Evolutionary conservation across 1,140 invertebrate genomes (phyloP), one percentile per base, ranked within the genome.

Genomic region (Akabosia matsudoensis): DNA sequence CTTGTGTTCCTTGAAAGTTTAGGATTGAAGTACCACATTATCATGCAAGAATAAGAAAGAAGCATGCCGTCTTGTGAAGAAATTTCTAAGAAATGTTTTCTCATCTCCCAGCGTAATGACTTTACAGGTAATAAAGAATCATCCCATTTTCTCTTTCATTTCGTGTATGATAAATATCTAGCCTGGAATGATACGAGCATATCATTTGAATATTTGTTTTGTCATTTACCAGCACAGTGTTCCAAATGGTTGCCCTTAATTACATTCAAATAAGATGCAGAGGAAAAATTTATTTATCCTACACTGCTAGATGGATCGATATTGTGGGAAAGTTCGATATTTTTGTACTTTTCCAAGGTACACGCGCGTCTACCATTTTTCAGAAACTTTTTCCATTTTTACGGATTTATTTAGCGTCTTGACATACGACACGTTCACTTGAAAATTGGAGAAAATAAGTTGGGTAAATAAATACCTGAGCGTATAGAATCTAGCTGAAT

Each of bases 361-460:
- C 4, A 61, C 37, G 37, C 18, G 37, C 37, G 7, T 61, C 24
- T 61, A 13, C 54, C 54, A 16, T 7, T 7, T 7, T 4, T 16
- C 14, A 22, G 7, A 61, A 61, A 61, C 54, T 61, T 61, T 61
- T 61, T 24, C 54, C 54, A 61, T 61, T 51, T n/a, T 13, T 13
- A 51, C 7, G 54, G 54, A 61, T 61, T 61, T 61, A 61, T 61
- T 61, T 61, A 61, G 54, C 54, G 24, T 22, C 54, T 61, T 61
- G 54, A 61, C 54, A 61, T 22, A 61, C 13, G 54, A 61, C 54
- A 61, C 13, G 13, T 61, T 61, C 24, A 16, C 13, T 61, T 61
- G 4, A 22, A 61, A 61, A 61, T 61, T 61, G 54, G 4, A 22
- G 13, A 61, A 61, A 61, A 61, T 61, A 61, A 61, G 54, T 61